These are phyloP conservation scores for Torymus texanus DNA, from an alignment of 2,888 invertebrate genomes.

Conservation along the genomic window DNA sequence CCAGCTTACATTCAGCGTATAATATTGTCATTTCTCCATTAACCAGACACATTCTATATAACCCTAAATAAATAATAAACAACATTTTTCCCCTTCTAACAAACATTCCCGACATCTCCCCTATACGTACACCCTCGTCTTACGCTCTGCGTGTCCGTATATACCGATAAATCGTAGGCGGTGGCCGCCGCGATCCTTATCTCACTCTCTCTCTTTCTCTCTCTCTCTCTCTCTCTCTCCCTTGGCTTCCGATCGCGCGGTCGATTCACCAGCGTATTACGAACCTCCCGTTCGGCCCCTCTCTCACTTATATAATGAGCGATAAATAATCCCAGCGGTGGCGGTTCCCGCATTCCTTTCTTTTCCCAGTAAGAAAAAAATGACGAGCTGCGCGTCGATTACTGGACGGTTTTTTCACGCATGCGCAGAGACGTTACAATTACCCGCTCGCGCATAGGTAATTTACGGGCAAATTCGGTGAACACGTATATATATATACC, in stretches of 20 bases:
- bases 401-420: slow-evolving; percentile 3
- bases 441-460: not conserved
- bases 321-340: slow-evolving; percentile 68
- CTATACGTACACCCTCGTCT: too few species aligned
- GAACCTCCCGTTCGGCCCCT: slow-evolving; percentile 17
- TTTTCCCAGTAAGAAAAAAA: not conserved
- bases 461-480: not conserved
- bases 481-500: too few species aligned
- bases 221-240: slow-evolving; percentile 12
- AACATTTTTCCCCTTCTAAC: too few species aligned
- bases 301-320: slow-evolving; percentile 65
- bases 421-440: not conserved
- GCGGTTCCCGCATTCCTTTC: slow-evolving; percentile 33
- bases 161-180: slow-evolving; percentile 68
- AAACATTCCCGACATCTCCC: too few species aligned
- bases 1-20: too few species aligned
- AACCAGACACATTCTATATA: too few species aligned
- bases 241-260: slow-evolving; percentile 60
- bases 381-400: slow-evolving; percentile 37
- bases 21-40: too few species aligned
- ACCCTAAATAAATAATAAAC: too few species aligned
- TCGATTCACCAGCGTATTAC: slow-evolving; percentile 61
- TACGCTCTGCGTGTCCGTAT: slow-evolving; percentile 41
- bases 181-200: slow-evolving; percentile 61
- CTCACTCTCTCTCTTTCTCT: slow-evolving; percentile 50